A percentile compares a stretch with the other conserved stretches of the same genome.
These are phyloP conservation scores for Rhagologus leucostigma DNA, from an alignment of 2,113 vertebrate genomes.

Conservation along the genomic window DNA sequence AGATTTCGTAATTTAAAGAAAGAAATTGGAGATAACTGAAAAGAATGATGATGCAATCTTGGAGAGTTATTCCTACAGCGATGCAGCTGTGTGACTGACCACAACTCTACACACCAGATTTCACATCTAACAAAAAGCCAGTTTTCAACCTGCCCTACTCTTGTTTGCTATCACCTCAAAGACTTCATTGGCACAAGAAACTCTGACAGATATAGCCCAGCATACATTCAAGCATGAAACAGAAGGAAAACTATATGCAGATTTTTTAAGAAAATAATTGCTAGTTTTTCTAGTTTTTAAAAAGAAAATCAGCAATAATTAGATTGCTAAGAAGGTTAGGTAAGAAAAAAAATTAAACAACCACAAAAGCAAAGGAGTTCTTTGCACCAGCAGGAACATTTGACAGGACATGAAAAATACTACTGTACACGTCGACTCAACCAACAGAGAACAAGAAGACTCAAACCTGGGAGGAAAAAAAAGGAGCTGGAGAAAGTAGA, in stretches of 20 bases:
- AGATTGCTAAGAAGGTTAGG: neutral
- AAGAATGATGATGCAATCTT: fast-evolving
- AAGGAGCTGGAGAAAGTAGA: neutral
- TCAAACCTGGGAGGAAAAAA: neutral
- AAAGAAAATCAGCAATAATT: neutral
- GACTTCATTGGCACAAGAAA: neutral
- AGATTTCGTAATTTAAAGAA: neutral
- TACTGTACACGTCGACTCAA: neutral
- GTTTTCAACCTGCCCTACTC: neutral
- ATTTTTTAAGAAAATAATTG: neutral
- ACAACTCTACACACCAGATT: neutral
- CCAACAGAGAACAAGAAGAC: neutral
- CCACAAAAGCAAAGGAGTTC: neutral
- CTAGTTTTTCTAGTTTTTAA: neutral
- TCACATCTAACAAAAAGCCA: neutral
- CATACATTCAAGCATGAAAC: neutral
- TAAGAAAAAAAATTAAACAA: neutral
- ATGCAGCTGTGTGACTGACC: neutral
- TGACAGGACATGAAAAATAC: neutral
- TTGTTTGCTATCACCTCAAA: neutral
- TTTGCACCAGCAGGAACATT: neutral
- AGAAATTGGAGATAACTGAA: neutral
- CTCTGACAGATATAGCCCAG: neutral
- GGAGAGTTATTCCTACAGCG: neutral
- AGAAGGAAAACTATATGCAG: neutral